Percentiles rank a stretch among this genome's conserved stretches.
Evolutionary conservation across 2,113 vertebrate species (phyloP).

Genomic region (Rhipidura dahli): DNA sequence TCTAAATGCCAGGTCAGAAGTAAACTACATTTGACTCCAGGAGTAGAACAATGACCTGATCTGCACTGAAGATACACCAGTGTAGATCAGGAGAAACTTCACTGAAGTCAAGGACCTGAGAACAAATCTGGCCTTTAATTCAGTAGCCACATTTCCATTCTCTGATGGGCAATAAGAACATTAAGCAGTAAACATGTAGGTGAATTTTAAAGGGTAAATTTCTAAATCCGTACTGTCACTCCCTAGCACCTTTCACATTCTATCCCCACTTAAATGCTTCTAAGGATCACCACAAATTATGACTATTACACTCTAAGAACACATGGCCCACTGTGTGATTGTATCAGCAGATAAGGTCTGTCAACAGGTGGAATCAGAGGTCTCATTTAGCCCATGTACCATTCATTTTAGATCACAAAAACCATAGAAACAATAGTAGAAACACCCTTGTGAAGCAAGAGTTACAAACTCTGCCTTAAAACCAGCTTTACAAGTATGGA

Average conservation of each 20-base stretch:
- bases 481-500: background rate
- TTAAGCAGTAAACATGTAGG: background rate
- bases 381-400: background rate
- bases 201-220: background rate
- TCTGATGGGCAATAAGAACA: background rate
- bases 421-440: background rate
- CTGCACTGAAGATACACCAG: background rate
- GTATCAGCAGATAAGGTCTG: background rate
- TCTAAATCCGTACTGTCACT: background rate
- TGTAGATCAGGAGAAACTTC: background rate
- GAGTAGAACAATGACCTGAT: background rate
- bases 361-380: background rate
- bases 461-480: background rate
- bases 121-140: background rate
- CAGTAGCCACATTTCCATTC: background rate
- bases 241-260: background rate
- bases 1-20: background rate
- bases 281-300: background rate
- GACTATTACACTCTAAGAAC: background rate
- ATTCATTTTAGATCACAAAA: background rate
- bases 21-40: background rate
- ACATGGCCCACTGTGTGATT: background rate
- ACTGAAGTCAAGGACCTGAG: background rate
- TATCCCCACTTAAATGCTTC: background rate
- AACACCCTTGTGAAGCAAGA: background rate